Base-by-base conservation (phyloP, 2,888 invertebrate genomes). In the Geophilus truncorum region DNA sequence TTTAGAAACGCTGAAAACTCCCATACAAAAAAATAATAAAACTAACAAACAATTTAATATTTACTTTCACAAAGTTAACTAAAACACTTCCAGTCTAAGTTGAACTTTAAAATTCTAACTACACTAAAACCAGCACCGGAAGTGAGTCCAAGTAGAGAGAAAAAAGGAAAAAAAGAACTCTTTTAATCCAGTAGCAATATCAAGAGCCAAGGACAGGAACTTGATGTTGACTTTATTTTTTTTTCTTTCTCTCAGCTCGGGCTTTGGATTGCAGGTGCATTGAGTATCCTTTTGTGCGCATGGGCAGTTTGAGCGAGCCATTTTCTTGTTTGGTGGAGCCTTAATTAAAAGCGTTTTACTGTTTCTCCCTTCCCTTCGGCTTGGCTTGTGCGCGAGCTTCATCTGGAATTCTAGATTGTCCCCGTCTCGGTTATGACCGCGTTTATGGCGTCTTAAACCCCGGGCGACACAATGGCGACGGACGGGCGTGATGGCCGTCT, bases 331-430 rank as follows among this genome's bases (percentile, higher is more conserved):
- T 28, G 28, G 70, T 70, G 15, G 70, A 28, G 70, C 70, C 70
- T 70, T 70, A 70, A 70, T 70, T 70, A 70, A 70, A 70, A 28
- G 70, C 70, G 70, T 70, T 70, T 70, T 70, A 70, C 70, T 70
- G 70, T 70, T 62, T 28, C 70, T 70, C 70, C 70, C 28, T 45
- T 45, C 45, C n/a, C n/a, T 62, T 62, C 57, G 57, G 57, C 57
- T 23, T 3, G 28, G 70, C 70, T 70, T 70, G 25, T 70, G 70
- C 28, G 25, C 28, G 28, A 70, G 25, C 28, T 70, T 70, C 70
- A 70, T 70, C 70, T 70, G 70, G 70, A 70, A 70, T 70, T 70
- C 70, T 23, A 70, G 70, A 70, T 28, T 70, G 70, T 12, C 12
- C 70, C 25, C 70, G 70, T 25, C 70, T 70, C 28, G 70, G 70